A percentile compares a stretch with the other conserved stretches of the same genome.
phyloP scores from a whole-genome alignment of 2,888 invertebrate genomes.

The Biston betularia region DNA sequence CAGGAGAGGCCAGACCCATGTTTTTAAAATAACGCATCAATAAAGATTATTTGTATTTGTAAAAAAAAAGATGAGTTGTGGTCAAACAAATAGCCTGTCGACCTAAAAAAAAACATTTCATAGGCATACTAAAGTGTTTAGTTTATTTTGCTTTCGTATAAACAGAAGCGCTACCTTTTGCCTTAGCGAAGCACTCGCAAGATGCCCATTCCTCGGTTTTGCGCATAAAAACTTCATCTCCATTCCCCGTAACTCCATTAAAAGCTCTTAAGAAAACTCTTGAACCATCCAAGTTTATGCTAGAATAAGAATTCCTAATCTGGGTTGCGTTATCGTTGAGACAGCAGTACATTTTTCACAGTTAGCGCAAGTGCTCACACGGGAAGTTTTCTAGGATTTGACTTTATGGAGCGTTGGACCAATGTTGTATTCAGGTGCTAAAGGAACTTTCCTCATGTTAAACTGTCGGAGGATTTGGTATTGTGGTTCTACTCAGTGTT shows the following conservation, averaged over 20 bases:
- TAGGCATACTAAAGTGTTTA: neutral
- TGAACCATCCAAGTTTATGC: constrained; percentile 37
- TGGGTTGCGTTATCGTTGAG: constrained; percentile 22
- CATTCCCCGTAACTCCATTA: constrained; percentile 34
- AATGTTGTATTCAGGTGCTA: neutral
- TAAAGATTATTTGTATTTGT: no score
- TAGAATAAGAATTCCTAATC: constrained; percentile 37
- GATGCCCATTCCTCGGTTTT: constrained; percentile 18
- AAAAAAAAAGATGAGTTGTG: no score
- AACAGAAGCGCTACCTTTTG: constrained; percentile 13
- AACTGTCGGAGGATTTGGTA: neutral
- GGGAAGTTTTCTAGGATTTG: constrained; percentile 9
- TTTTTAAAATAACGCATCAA: no score
- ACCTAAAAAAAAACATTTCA: neutral
- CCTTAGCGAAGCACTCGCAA: constrained; percentile 19
- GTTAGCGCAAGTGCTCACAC: constrained; percentile 22
- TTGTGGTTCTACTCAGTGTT: neutral
- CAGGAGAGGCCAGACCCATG: no score
- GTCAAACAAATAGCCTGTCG: no score
- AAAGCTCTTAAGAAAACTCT: constrained; percentile 37
- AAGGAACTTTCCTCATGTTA: neutral
- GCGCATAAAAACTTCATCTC: constrained; percentile 35
- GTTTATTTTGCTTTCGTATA: constrained; percentile 13
- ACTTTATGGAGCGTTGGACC: constrained; percentile 7
- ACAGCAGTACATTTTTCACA: constrained; percentile 30